phyloP scores from a whole-genome alignment of 2,113 vertebrate genomes.

The Cyanistes caeruleus region DNA sequence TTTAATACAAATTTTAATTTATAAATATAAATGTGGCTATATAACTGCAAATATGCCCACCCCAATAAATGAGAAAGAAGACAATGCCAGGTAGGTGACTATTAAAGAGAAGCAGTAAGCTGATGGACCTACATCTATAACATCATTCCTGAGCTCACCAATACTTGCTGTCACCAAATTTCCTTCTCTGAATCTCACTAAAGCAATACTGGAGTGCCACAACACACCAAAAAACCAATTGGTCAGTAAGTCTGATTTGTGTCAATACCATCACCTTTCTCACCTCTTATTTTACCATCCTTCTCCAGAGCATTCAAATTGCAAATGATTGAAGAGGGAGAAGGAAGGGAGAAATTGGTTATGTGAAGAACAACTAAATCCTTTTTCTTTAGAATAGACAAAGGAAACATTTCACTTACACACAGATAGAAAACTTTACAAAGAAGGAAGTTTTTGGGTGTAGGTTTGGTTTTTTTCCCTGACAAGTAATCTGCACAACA shows the following conservation, averaged over 20 bases:
- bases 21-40: not conserved
- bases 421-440: not conserved
- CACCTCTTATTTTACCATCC: not conserved
- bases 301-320: not conserved
- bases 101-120: not conserved
- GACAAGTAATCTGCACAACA: not conserved
- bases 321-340: not conserved
- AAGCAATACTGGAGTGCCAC: not conserved
- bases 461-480: not conserved
- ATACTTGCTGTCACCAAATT: not conserved
- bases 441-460: not conserved
- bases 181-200: not conserved
- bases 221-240: not conserved
- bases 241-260: not conserved
- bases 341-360: not conserved
- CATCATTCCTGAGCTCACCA: not conserved
- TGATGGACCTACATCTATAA: not conserved
- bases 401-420: not conserved
- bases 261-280: not conserved
- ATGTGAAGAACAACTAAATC: not conserved
- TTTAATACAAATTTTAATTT: not conserved
- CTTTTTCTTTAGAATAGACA: not conserved
- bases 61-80: not conserved
- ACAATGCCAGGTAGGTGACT: not conserved
- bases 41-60: not conserved